A percentile compares a stretch with the other conserved stretches of the same genome.
phyloP scores from a whole-genome alignment of 2,113 vertebrate genomes.

The Gopherus flavomarginatus region DNA sequence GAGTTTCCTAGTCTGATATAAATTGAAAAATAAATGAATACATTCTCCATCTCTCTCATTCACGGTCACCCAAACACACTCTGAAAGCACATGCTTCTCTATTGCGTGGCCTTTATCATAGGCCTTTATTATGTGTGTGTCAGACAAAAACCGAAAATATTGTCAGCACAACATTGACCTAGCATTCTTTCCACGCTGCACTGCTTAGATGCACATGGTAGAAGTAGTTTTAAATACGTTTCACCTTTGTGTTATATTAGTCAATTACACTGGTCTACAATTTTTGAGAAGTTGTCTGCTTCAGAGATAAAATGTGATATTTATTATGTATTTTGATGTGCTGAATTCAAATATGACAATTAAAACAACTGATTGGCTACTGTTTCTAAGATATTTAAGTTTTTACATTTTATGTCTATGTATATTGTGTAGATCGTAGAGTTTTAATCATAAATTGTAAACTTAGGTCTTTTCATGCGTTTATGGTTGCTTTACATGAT shows the following conservation, averaged over 20 bases:
- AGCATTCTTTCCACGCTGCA: not conserved
- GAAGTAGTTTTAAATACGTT: not conserved
- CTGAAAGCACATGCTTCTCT: not conserved
- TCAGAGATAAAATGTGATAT: too few relatives aligned
- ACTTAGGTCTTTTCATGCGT: too few relatives aligned
- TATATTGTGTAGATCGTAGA: too few relatives aligned
- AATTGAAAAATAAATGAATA: not conserved
- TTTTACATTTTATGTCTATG: too few relatives aligned
- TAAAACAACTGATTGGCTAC: too few relatives aligned
- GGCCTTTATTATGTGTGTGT: not conserved
- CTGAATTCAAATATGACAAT: too few relatives aligned
- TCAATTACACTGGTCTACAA: not conserved
- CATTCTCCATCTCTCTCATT: not conserved
- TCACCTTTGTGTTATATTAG: not conserved
- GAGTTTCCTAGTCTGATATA: not conserved
- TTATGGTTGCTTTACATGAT: too few relatives aligned
- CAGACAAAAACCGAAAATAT: not conserved
- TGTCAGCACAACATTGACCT: fast-evolving
- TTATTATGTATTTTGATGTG: too few relatives aligned
- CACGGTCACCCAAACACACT: fast-evolving
- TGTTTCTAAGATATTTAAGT: too few relatives aligned
- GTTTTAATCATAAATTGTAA: too few relatives aligned
- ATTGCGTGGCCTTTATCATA: not conserved
- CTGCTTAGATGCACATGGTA: not conserved
- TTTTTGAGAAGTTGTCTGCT: too few relatives aligned